A percentile compares a stretch with the other conserved stretches of the same genome.
These are phyloP conservation scores for Forbesichthys agassizii DNA, from an alignment of 2,113 vertebrate species.

Conservation along the genomic window DNA sequence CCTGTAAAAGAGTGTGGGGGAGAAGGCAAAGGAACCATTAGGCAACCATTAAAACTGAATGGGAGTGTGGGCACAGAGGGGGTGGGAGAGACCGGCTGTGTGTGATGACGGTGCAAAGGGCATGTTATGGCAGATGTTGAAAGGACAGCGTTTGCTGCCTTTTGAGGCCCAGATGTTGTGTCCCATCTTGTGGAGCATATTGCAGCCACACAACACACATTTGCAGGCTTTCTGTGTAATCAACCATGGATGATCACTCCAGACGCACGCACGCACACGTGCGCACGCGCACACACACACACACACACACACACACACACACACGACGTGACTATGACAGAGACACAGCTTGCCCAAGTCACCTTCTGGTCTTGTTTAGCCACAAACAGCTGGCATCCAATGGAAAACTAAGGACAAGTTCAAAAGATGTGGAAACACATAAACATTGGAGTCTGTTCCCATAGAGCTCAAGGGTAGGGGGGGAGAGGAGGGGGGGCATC, in stretches of 20 bases:
- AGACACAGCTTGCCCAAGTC: neutral
- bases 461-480: neutral
- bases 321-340: conserved; percentile 2
- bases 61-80: conserved; percentile 32
- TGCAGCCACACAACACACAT: conserved; percentile 26
- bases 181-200: conserved; percentile 23
- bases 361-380: conserved; percentile 12
- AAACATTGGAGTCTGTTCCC: neutral
- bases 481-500: neutral
- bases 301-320: neutral
- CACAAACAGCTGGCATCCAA: conserved; percentile 1
- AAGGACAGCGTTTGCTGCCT: neutral
- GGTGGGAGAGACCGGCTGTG: neutral
- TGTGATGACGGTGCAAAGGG: conserved; percentile 13
- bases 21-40: conserved; percentile 38
- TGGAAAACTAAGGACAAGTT: neutral
- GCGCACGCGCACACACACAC: neutral
- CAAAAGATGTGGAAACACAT: conserved; percentile 13
- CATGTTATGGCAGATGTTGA: neutral
- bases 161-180: conserved; percentile 51
- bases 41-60: conserved; percentile 60
- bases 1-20: conserved; percentile 67
- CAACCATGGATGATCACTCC: conserved; percentile 37
- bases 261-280: neutral
- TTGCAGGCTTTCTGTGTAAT: conserved; percentile 23